Percentiles rank a stretch among this genome's conserved stretches.
Evolutionary conservation across 2,888 invertebrate genomes (phyloP).

Genomic region (Barypeithes pellucidus): DNA sequence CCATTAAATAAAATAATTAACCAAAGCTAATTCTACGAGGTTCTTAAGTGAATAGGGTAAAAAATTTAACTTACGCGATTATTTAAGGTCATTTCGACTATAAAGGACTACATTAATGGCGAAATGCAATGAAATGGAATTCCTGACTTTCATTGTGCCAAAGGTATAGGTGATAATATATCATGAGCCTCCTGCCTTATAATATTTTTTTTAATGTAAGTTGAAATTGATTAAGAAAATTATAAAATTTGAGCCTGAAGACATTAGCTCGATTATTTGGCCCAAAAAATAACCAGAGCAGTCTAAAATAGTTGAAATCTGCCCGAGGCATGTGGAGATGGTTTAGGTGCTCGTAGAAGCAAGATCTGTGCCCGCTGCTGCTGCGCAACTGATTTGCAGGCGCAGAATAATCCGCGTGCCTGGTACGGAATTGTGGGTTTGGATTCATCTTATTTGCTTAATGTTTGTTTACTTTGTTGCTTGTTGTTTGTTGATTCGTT

Average conservation of each 20-base stretch:
- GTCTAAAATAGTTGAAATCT: too few relatives aligned
- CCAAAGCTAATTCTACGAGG: slow-evolving; percentile 58
- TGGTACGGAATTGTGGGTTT: too few relatives aligned
- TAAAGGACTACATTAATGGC: not conserved
- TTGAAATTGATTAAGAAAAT: not conserved
- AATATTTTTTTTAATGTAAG: not conserved
- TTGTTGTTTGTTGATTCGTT: too few relatives aligned
- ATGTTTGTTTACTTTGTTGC: too few relatives aligned
- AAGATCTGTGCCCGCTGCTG: too few relatives aligned
- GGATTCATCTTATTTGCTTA: too few relatives aligned
- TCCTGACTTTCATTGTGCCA: not conserved
- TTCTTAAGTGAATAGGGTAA: slow-evolving; percentile 57
- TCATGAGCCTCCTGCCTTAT: not conserved
- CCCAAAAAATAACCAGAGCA: too few relatives aligned
- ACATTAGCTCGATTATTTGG: not conserved
- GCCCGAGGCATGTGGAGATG: too few relatives aligned
- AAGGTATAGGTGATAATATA: not conserved
- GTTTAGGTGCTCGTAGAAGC: too few relatives aligned
- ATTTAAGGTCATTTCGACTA: slow-evolving; percentile 8
- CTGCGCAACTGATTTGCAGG: too few relatives aligned
- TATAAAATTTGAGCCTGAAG: not conserved
- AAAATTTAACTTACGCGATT: slow-evolving; percentile 43
- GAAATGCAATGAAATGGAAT: slow-evolving; percentile 7
- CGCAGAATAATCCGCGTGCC: too few relatives aligned
- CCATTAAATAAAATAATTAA: slow-evolving; percentile 61